These are phyloP conservation scores for Zosterops lateralis DNA, from an alignment of 2,113 vertebrate genomes.

Conservation along the genomic window DNA sequence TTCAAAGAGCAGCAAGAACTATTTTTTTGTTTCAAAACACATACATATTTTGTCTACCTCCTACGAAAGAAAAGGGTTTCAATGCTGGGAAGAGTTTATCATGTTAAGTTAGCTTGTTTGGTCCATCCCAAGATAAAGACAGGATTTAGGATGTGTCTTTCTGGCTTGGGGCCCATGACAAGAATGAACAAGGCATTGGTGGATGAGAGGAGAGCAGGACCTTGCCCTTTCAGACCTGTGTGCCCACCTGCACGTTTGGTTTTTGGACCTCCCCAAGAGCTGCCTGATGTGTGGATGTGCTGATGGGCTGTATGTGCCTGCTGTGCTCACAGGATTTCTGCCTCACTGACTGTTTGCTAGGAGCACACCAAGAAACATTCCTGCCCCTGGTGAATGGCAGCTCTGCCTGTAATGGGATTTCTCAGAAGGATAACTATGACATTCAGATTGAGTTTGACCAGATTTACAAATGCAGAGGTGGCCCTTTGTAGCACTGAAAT, in stretches of 20 bases:
- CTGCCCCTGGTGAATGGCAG: not conserved
- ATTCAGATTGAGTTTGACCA: not conserved
- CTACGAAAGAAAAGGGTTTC: not conserved
- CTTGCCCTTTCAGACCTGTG: not conserved
- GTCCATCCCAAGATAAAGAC: not conserved
- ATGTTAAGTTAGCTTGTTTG: not conserved
- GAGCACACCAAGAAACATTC: not conserved
- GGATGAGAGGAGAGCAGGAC: not conserved
- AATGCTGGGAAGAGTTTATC: not conserved
- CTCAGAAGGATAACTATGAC: not conserved
- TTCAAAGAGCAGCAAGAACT: not conserved
- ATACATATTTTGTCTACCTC: not conserved
- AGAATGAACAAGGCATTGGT: not conserved
- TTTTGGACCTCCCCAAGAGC: not conserved
- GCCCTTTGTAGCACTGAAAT: not conserved
- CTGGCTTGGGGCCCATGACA: not conserved
- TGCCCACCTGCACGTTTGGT: not conserved
- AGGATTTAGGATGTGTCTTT: not conserved
- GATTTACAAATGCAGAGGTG: not conserved
- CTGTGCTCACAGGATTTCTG: not conserved
- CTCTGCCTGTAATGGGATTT: not conserved
- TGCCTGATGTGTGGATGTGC: not conserved
- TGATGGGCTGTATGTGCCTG: rapidly evolving
- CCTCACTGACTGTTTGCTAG: not conserved
- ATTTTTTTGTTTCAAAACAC: not conserved